Conservation (phyloP, 2,797 vertebrate genomes). For the Philypnodon macrostomus region DNA sequence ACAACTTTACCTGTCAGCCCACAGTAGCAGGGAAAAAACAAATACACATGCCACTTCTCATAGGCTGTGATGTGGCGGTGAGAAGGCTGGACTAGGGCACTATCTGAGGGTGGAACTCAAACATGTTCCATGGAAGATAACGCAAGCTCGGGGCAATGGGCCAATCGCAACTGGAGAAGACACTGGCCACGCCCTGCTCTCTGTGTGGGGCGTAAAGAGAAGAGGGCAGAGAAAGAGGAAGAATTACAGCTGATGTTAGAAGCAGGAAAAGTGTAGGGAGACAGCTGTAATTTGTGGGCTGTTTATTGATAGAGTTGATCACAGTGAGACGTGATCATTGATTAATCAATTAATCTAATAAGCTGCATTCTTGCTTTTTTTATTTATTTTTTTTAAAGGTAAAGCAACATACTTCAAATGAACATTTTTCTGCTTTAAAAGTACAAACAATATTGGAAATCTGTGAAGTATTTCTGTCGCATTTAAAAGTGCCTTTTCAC, state of each 20-base stretch:
- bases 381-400: too few species aligned
- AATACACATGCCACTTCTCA: conserved; percentile 56
- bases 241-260: conserved; percentile 49
- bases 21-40: conserved; percentile 46
- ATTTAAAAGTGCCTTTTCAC: too few species aligned
- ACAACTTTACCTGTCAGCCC: conserved; percentile 63
- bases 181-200: conserved; percentile 59
- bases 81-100: conserved; percentile 82
- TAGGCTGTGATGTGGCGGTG: conserved; percentile 57
- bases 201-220: conserved; percentile 29
- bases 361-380: too few species aligned
- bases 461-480: too few species aligned
- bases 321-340: neutral
- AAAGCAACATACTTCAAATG: too few species aligned
- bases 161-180: conserved; percentile 74
- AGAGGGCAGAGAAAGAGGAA: conserved; percentile 30
- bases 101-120: conserved; percentile 83
- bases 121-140: conserved; percentile 85
- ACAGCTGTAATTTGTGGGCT: conserved; percentile 41
- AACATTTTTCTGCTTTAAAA: too few species aligned
- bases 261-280: conserved; percentile 22
- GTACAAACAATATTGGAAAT: too few species aligned
- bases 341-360: too few species aligned
- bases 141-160: conserved; percentile 51
- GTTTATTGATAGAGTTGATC: conserved; percentile 80